Percentiles rank a stretch among this genome's conserved stretches.
These are phyloP conservation scores for Xylocopa sonorina DNA, from an alignment of 1,140 invertebrate genomes.

Conservation along the genomic window DNA sequence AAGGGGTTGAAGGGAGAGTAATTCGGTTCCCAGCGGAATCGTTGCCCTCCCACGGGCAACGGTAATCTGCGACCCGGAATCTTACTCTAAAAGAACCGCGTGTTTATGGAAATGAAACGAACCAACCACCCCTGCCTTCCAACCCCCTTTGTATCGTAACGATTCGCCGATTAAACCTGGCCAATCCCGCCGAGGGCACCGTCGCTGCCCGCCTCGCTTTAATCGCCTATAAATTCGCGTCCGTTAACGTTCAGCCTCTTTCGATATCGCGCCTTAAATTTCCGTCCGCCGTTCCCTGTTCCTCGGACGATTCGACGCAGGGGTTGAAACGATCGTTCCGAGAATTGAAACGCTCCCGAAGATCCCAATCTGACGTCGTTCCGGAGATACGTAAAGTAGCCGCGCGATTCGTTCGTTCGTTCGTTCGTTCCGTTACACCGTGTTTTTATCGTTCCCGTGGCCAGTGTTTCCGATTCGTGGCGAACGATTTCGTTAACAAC, in stretches of 20 bases:
- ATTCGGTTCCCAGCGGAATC: slow-evolving; percentile 47
- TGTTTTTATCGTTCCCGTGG: background rate
- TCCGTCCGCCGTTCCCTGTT: background rate
- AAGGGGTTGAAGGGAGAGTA: slow-evolving; percentile 18
- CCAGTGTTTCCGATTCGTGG: background rate
- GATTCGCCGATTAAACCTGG: background rate
- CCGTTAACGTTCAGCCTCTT: slow-evolving; percentile 6
- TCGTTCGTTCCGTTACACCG: background rate
- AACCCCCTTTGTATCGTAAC: background rate
- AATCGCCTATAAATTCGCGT: slow-evolving; percentile 24
- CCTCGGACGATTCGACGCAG: background rate
- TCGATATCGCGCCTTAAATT: background rate
- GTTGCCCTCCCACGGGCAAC: background rate
- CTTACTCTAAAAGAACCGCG: background rate
- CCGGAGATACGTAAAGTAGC: background rate
- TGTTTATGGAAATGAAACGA: slow-evolving; percentile 22
- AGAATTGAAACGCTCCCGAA: background rate
- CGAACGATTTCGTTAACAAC: slow-evolving; percentile 34
- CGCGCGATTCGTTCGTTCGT: too few species aligned
- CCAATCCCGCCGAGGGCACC: background rate
- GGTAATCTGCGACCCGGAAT: slow-evolving; percentile 6
- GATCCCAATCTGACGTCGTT: background rate
- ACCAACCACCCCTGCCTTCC: background rate
- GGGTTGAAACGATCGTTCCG: background rate
- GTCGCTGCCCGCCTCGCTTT: background rate